Evolutionary conservation across 2,797 vertebrate genomes (phyloP), one percentile per base, ranked within the genome.

Genomic region (Scolopax bukidnonensis): DNA sequence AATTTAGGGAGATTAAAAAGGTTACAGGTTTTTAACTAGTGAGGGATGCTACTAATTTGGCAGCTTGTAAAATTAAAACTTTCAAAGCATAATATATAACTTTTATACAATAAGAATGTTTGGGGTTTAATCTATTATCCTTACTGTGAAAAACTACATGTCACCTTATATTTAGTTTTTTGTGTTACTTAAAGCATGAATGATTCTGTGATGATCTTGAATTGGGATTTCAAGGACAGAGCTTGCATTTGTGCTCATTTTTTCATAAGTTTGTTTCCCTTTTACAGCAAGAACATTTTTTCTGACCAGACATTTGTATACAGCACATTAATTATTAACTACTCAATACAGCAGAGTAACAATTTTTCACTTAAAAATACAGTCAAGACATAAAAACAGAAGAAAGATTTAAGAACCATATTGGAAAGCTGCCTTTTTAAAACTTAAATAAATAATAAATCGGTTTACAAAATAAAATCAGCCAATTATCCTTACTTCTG

Each of bases 181-280:
- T 93, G 48, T 88, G 90, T 77, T 87, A 88, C 77, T 95, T 93
- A 96, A 97, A 96, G 92, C 88, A 95, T 91, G 86, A 97, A 89
- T 85, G 96, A 90, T 64, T 85, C 93, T 84, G 73, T 61, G 81
- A 25, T 10, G 40, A 87, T 94, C 95, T 91, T 87, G 79, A 89
- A 50, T 88, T 93, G 92, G 87, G 65, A 83, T 95, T 96, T 96
- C 82, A 92, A 91, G 84, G 87, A 93, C 95, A 95, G 86, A 94
- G n/a, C 78, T 38, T 83, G 40, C 45, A 81, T 80, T 95, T 90
- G 57, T 96, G 70, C 76, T 97, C 43, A 81, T 84, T 96, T 96
- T 82, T 96, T 90, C 47, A 84, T 83, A 93, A 84, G 86, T 47
- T 82, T 79, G 32, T 56, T 81, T 90, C 60, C 84, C 83, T 96